Conservation (phyloP, 1,140 invertebrate genomes). For the Papilio polyxenes region DNA sequence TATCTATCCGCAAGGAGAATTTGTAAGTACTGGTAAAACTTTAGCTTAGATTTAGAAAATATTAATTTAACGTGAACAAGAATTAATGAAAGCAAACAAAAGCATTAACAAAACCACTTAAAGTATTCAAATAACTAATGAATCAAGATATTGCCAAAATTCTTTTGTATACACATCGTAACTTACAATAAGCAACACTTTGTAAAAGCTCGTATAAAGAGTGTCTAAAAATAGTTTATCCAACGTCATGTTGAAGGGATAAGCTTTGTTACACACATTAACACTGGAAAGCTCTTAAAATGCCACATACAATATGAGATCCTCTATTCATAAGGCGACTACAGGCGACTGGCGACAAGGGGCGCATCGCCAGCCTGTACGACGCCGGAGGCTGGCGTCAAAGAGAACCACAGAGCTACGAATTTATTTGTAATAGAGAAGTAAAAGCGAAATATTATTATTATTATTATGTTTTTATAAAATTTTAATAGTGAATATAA, state of each 20-base stretch:
- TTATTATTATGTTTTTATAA: no score
- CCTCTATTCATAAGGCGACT: conserved; percentile 21
- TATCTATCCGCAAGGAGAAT: no score
- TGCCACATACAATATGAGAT: conserved; percentile 35
- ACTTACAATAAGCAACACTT: conserved; percentile 25
- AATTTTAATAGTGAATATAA: no score
- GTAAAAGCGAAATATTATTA: no score
- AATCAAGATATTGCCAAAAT: background rate
- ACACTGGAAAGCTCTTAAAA: conserved; percentile 34
- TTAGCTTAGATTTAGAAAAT: no score
- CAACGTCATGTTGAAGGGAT: conserved; percentile 35
- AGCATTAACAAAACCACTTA: background rate
- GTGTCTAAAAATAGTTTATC: conserved; percentile 43
- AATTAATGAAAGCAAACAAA: no score
- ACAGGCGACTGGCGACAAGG: background rate
- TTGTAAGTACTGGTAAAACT: no score
- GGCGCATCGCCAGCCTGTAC: conserved; percentile 32
- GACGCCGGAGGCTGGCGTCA: background rate
- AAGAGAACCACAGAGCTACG: background rate
- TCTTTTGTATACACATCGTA: background rate
- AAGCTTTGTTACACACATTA: conserved; percentile 41
- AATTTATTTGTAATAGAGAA: background rate
- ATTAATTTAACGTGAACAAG: no score
- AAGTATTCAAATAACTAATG: no score
- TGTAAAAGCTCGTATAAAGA: conserved; percentile 7